Evolutionary conservation across 2,113 vertebrate genomes (phyloP), one percentile per base, ranked within the genome.

Genomic region (Sturnira hondurensis): DNA sequence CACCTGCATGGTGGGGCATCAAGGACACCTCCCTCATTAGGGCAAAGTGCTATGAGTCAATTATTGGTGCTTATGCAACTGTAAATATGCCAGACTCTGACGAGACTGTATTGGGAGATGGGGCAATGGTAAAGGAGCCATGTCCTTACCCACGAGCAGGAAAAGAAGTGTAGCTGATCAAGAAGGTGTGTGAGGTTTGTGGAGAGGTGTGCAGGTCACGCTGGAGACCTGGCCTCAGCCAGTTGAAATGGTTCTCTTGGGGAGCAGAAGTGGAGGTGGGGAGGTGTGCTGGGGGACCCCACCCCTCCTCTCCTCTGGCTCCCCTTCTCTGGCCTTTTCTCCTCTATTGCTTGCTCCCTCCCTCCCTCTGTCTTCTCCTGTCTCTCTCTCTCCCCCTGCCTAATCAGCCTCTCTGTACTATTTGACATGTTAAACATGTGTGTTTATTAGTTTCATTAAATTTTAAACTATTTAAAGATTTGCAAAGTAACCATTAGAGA

Each of bases 381-480:
- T 22, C n/a, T 70, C 28, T n/a, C 63, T n/a, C 33, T 17, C 65
- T 68, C 0, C 17, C 7, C 36, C 56, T 24, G 5, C 47, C 58
- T 33, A 36, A 22, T 28, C 38, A 58, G 36, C 16, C 38, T n/a
- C 65, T 86, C 31, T 88, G 15, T 13, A 45, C 13, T 77, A 19
- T 81, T 65, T 92, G 65, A 47, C 67, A 78, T 78, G 90, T 78
- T 95, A 83, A 86, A 89, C 54, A 45, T 52, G 31, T 43, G 58
- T 43, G 58, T 45, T 78, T 80, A 63, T 67, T 41, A 78, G 20
- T 70, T 92, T 70, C 12, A 74, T 70, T 93, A 74, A 76, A 70
- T 86, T 82, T 81, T 82, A 76, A 85, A 77, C 41, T 86, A 76
- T 36, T 88, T 77, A 65, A 65, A 92, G 78, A 31, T 86, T 82